Base-by-base conservation (phyloP, 2,113 vertebrate species). In the Cinclus mexicanus region DNA sequence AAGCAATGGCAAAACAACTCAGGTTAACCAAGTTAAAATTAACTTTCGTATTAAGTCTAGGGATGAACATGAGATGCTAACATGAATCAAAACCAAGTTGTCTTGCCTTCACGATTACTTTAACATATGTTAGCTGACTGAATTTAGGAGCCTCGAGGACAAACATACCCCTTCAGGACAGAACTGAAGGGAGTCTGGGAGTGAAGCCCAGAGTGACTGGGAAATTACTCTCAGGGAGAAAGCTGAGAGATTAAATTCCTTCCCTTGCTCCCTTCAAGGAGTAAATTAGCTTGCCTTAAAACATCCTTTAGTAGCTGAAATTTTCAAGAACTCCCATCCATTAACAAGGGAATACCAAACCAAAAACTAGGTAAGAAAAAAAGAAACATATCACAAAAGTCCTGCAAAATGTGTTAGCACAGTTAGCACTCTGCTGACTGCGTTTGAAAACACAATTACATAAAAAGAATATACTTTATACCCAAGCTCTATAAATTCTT, bases 141-240 rank as follows among this genome's bases (percentile, higher is more conserved):
- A 87, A 67, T 79, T 77, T 55, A 69, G 41, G 76, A 94, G 50
- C 68, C 85, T 93, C 0, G 6, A 96, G 83, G 83, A 94, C 71
- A 89, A 90, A 90, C 35, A 63, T 14, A 46, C 55, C 83, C 79
- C 90, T 42, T 76, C 35, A 90, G 94, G 35, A 55, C 46, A 44
- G 46, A 83, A 80, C 50, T 77, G 76, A 74, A 93, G 50, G 71
- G 83, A 95, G 46, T 31, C 82, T 94, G 88, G 83, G 79, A 94
- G 68, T 17, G 47, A 89, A 93, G 90, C 79, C 90, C 92, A 86
- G 63, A 42, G 63, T 17, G 41, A 12, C 68, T 88, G 42, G 35
- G 60, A 93, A 74, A 79, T 46, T 70, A 70, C 83, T 70, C 37
- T 25, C 17, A 67, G 42, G 16, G 50, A 93, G 17, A 75, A 44